Base-by-base conservation (phyloP, 2,888 invertebrate genomes). In the Watsonalla cultraria region DNA sequence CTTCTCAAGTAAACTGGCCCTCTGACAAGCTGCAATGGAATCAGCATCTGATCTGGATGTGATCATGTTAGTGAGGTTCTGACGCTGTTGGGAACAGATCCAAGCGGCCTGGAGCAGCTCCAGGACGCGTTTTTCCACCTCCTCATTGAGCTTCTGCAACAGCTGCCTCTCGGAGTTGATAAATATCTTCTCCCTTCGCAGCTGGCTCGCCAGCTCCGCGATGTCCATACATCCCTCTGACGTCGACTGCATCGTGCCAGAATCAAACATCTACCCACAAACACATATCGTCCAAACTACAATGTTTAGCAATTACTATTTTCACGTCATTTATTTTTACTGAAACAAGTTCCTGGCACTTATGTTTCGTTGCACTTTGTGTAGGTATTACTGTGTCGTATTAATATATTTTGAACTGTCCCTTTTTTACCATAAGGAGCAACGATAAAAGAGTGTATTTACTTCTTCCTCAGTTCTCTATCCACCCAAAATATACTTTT, bases 101-200 rank as follows among this genome's bases (percentile, higher is more conserved):
- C 98, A 98, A 42, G 97, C 95, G 57, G 94, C 92, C 82, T 96
- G 94, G 60, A 93, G 86, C 60, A 93, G 81, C 66, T 92, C 91
- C 60, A 91, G 74, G 11, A 92, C 90, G 70, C 88, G 91, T 59
- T 85, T 86, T 63, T 91, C 91, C 66, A 96, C 93, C 72, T 94
- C 93, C 76, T 95, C 94, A 79, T 96, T 96, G 39, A 96, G 89
- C 70, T 92, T 93, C 68, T 95, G 94, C 72, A 97, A 93, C 80
- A 96, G 94, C 74, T 95, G 94, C 80, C 96, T 94, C 80, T 98
- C 98, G 5, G 96, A 95, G 66, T 93, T 93, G 54, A 97, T 95
- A 80, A 97, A 97, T 54, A 98, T 92, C 70, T 96, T 94, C 84
- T 98, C 98, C 78, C 96, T 94, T 55, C 95, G 93, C 64, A 97